Evolutionary conservation across 2,113 vertebrate genomes (phyloP).

Genomic region (Prolemur simus): DNA sequence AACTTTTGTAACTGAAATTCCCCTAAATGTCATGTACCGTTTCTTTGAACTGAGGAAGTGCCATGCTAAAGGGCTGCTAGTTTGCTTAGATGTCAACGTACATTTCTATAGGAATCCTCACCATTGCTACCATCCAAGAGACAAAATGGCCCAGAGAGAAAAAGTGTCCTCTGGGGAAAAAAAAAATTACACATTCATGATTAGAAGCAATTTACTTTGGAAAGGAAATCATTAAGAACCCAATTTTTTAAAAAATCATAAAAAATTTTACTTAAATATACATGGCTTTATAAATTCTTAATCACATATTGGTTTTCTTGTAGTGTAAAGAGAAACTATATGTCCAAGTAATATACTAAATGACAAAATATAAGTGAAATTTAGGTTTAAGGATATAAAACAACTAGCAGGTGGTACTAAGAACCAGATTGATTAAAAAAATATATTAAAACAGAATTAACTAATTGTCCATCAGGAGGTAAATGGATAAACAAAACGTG

Average conservation of each 20-base stretch:
- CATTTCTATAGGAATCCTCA: neutral
- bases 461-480: neutral
- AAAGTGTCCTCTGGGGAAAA: neutral
- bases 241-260: neutral
- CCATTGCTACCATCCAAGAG: neutral
- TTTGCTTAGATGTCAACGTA: neutral
- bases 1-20: neutral
- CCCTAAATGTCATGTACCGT: neutral
- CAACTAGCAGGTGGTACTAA: neutral
- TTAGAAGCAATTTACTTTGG: constrained; percentile 26
- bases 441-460: neutral
- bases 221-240: constrained; percentile 24
- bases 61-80: neutral
- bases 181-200: neutral
- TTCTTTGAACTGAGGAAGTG: constrained; percentile 2
- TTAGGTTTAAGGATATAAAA: neutral
- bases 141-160: neutral
- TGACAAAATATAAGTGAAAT: neutral
- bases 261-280: neutral
- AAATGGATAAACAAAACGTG: neutral
- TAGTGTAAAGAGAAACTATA: neutral
- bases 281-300: neutral
- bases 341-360: neutral
- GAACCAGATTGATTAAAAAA: neutral
- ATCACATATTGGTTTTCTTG: neutral